Base-by-base conservation (phyloP, 2,113 vertebrate species). In the Oncorhynchus gorbuscha region DNA sequence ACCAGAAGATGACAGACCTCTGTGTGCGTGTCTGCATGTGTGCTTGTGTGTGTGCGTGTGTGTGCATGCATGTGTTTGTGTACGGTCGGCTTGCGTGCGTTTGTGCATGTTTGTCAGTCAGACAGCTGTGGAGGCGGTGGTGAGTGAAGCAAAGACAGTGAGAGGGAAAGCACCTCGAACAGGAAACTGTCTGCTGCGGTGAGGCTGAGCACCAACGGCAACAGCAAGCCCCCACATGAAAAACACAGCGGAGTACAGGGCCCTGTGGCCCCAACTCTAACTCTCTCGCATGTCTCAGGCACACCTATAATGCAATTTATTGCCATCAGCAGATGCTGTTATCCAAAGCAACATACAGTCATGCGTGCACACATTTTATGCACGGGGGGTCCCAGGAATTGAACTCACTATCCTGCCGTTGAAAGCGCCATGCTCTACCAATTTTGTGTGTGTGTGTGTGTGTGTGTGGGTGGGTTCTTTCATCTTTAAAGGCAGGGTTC, bases 121-220 rank as follows among this genome's bases (percentile, higher is more conserved):
- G 70, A 51, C 85, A 84, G 76, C 79, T 84, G 83, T 73, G 67
- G 48, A 77, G 75, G 32, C 20, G 32, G 30, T 39, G 59, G 30
- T 18, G 35, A 65, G 58, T 35, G 69, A 14, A 45, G 20, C 32
- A n/a, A 16, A 2, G 28, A 55, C 14, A 68, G 74, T 49, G 48
- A 32, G 20, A 61, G 58, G 84, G 79, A 78, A 61, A 79, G 73
- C 76, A 81, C 58, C 85, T 39, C 62, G 72, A 28, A 79, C 81
- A 85, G 84, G 86, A 92, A 87, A 76, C 65, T 45, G 61, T 79
- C 66, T 61, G 68, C 59, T 77, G 72, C 58, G 64, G 30, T 73
- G 70, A 64, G 62, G 51, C 22, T 5, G 49, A 64, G 72, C 59
- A 59, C 68, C 58, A 62, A 72, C 72, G 75, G 74, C 71, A 75